phyloP scores from a whole-genome alignment of 2,888 invertebrate species.

The Phortica okadai region DNA sequence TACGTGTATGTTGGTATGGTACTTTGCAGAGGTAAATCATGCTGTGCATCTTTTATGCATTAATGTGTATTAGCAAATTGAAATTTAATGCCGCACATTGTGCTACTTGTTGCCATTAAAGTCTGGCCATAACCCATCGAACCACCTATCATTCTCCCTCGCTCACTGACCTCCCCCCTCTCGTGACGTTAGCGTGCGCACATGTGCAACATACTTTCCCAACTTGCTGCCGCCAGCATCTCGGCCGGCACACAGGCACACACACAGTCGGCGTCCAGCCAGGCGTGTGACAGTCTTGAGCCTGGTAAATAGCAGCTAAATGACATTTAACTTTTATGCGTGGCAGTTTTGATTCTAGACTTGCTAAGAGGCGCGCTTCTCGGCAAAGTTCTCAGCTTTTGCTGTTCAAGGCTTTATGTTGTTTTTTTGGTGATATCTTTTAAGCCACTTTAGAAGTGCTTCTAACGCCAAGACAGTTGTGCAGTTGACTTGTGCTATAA shows the following conservation, averaged over 20 bases:
- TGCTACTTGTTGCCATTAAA: not conserved
- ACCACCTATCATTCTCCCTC: no score
- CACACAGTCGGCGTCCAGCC: constrained; percentile 7
- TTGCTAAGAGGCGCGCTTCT: not conserved
- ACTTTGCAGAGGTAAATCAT: no score
- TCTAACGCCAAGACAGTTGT: not conserved
- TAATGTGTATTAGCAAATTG: not conserved
- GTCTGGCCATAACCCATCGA: not conserved
- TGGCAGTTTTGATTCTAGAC: constrained; percentile 28
- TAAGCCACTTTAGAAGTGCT: not conserved
- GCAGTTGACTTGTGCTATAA: not conserved
- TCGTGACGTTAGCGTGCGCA: not conserved
- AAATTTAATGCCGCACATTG: not conserved
- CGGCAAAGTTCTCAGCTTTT: not conserved
- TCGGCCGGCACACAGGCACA: not conserved
- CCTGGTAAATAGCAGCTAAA: constrained; percentile 33
- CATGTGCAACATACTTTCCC: not conserved
- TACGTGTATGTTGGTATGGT: no score
- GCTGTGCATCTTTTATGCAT: no score
- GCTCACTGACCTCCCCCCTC: not conserved
- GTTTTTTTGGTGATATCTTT: not conserved
- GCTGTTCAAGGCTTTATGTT: not conserved
- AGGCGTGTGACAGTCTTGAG: constrained; percentile 16
- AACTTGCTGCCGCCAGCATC: no score
- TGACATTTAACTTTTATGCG: constrained; percentile 41